These are phyloP conservation scores for Amaurobius ferox DNA, from an alignment of 2,888 invertebrate genomes.

Conservation along the genomic window DNA sequence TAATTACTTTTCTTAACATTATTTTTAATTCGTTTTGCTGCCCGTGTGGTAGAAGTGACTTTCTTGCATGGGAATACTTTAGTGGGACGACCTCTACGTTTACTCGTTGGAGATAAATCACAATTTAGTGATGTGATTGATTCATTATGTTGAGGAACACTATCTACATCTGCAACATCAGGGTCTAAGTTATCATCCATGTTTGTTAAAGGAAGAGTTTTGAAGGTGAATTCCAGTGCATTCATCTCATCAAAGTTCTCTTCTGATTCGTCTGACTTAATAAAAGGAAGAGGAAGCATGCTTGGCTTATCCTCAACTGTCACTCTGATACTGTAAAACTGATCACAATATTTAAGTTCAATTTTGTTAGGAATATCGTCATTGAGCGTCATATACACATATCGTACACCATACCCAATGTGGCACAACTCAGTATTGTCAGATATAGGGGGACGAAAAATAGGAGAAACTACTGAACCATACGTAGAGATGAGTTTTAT, in stretches of 20 bases:
- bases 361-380: conserved; percentile 31
- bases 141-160: neutral
- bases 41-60: neutral
- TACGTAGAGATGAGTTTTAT: conserved; percentile 28
- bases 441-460: conserved; percentile 31
- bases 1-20: neutral
- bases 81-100: neutral
- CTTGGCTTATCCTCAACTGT: neutral
- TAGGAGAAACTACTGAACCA: conserved; percentile 32
- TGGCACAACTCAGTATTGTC: conserved; percentile 46
- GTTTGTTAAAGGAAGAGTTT: neutral
- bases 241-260: neutral
- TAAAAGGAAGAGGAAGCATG: neutral
- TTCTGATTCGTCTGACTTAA: neutral
- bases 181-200: neutral
- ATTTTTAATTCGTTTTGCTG: neutral
- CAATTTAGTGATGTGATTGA: neutral
- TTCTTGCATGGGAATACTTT: neutral
- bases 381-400: conserved; percentile 38
- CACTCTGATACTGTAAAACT: conserved; percentile 23
- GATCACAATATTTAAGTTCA: conserved; percentile 19
- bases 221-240: neutral
- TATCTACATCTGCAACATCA: neutral
- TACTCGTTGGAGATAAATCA: neutral
- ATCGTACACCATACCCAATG: conserved; percentile 40